These are phyloP conservation scores for Aphelenchoides fujianensis DNA, from an alignment of 1,140 invertebrate species.

Conservation along the genomic window DNA sequence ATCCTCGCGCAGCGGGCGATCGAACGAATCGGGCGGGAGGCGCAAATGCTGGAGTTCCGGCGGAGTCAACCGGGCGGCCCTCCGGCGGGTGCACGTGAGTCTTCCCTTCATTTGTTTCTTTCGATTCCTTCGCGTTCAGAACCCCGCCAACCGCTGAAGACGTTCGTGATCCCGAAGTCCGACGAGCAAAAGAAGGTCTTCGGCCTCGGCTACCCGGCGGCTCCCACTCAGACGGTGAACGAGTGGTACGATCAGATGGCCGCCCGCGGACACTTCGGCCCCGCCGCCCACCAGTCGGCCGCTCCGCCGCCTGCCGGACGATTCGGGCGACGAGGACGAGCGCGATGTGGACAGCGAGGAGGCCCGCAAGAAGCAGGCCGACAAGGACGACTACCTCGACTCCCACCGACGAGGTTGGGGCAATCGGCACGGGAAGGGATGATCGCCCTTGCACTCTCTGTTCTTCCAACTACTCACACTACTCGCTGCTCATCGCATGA, in stretches of 20 bases:
- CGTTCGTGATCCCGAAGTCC: slow-evolving; percentile 7
- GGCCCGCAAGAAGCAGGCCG: slow-evolving; percentile 74
- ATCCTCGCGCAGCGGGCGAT: not conserved
- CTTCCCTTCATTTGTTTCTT: not conserved
- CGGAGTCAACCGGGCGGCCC: not conserved
- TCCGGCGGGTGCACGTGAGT: too few relatives aligned
- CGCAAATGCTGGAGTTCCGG: slow-evolving; percentile 5
- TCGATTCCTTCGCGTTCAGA: not conserved
- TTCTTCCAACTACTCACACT: not conserved
- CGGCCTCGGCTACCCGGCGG: slow-evolving; percentile 77
- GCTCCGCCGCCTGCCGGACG: slow-evolving; percentile 23
- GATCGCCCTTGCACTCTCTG: slow-evolving; percentile 15
- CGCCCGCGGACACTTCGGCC: slow-evolving; percentile 71
- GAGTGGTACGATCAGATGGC: slow-evolving; percentile 89
- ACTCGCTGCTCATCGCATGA: too few relatives aligned
- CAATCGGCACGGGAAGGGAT: slow-evolving; percentile 77
- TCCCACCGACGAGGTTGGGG: slow-evolving; percentile 79
- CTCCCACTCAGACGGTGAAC: slow-evolving; percentile 84
- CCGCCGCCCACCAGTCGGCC: not conserved
- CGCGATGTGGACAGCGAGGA: slow-evolving; percentile 68
- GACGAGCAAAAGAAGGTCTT: slow-evolving; percentile 12
- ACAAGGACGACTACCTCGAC: slow-evolving; percentile 87
- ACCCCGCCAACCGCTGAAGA: not conserved
- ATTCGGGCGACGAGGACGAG: slow-evolving; percentile 55
- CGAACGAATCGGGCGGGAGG: not conserved